Evolutionary conservation across 64 coral and sea anemone genomes (phyloP).

Genomic region (Montipora sp.): DNA sequence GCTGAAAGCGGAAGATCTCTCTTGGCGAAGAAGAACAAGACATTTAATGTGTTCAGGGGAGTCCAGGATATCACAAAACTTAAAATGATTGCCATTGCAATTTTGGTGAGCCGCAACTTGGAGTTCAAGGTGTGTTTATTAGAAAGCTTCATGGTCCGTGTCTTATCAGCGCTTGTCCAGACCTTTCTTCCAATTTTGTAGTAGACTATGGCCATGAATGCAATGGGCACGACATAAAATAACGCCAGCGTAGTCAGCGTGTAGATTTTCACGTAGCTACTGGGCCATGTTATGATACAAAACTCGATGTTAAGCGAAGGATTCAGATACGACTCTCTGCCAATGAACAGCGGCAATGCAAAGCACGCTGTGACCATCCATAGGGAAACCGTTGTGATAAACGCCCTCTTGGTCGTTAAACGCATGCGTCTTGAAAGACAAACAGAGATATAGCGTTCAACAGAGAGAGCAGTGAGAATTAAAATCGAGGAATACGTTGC

Average conservation of each 20-base stretch:
- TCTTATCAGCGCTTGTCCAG: conserved; percentile 70
- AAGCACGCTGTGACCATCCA: conserved; percentile 50
- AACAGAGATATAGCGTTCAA: conserved; percentile 77
- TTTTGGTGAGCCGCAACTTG: conserved; percentile 85
- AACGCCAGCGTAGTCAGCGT: conserved; percentile 22
- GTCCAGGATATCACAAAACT: conserved; percentile 88
- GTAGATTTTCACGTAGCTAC: conserved; percentile 38
- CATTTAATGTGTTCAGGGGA: conserved; percentile 36
- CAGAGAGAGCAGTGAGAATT: conserved; percentile 72
- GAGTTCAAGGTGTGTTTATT: conserved; percentile 51
- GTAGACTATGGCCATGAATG: conserved; percentile 69
- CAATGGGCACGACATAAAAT: conserved; percentile 78
- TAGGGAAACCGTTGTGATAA: conserved; percentile 5
- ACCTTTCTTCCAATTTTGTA: conserved; percentile 74
- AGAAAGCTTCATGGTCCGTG: conserved; percentile 47
- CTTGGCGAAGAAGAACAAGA: conserved; percentile 44
- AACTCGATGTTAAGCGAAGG: not conserved
- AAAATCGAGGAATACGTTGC: conserved; percentile 79
- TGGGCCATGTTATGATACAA: conserved; percentile 51
- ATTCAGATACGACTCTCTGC: conserved; percentile 23
- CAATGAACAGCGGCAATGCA: conserved; percentile 68
- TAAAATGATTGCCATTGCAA: conserved; percentile 74
- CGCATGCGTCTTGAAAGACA: conserved; percentile 56
- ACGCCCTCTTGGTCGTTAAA: conserved; percentile 36
- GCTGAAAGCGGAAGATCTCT: not conserved